Evolutionary conservation across 2,797 vertebrate genomes (phyloP).

Genomic region (Betta splendens): DNA sequence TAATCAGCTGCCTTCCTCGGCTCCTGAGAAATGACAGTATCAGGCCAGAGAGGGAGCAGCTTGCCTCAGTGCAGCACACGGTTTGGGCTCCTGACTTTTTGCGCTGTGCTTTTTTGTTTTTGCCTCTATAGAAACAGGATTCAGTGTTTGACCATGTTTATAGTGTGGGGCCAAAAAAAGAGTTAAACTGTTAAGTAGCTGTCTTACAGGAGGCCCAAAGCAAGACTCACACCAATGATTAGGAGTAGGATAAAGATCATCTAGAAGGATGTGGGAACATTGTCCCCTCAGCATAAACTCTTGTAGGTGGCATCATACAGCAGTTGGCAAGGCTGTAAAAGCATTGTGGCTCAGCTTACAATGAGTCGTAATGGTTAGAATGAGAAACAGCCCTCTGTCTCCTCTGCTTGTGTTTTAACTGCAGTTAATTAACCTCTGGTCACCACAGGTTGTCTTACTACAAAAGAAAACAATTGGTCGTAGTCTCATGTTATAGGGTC

Average conservation of each 20-base stretch:
- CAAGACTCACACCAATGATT: neutral
- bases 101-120: conserved; percentile 28
- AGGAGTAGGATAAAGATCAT: neutral
- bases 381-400: too few relatives aligned
- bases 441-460: too few relatives aligned
- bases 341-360: too few relatives aligned
- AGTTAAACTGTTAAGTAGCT: neutral
- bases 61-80: conserved; percentile 36
- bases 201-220: too few relatives aligned
- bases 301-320: neutral
- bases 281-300: neutral
- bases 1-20: conserved; percentile 29
- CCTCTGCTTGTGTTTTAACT: too few relatives aligned
- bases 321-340: too few relatives aligned
- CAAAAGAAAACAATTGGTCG: too few relatives aligned
- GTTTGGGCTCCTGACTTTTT: conserved; percentile 36
- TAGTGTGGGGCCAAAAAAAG: neutral
- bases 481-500: neutral
- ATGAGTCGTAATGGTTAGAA: too few relatives aligned
- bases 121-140: conserved; percentile 30
- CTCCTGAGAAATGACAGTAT: conserved; percentile 36
- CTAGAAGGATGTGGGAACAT: neutral
- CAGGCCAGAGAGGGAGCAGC: conserved; percentile 41
- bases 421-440: too few relatives aligned
- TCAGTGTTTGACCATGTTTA: neutral